phyloP scores from a whole-genome alignment of 2,888 invertebrate species.

The Dryobotodes eremita region DNA sequence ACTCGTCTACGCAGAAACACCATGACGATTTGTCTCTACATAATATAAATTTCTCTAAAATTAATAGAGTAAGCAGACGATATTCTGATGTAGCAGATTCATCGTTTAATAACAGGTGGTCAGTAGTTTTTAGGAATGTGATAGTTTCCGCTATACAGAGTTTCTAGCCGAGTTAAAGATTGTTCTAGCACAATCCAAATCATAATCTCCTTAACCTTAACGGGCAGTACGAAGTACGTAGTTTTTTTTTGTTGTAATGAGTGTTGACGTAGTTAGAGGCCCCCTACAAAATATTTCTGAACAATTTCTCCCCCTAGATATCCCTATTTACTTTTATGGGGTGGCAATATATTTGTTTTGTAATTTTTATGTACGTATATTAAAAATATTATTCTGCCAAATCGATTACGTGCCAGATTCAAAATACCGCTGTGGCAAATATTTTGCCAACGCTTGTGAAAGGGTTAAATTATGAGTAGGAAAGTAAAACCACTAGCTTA shows the following conservation, averaged over 20 bases:
- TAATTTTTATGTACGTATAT: no score
- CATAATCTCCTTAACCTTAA: neutral
- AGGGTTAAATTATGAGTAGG: neutral
- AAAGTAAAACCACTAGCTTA: neutral
- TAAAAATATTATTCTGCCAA: no score
- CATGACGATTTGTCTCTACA: slow-evolving; percentile 83
- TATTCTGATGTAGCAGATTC: slow-evolving; percentile 87
- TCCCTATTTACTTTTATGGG: no score
- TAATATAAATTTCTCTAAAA: slow-evolving; percentile 87
- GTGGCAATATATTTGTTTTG: no score
- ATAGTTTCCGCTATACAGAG: neutral
- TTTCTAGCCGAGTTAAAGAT: neutral
- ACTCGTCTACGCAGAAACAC: slow-evolving; percentile 73
- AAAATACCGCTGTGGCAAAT: no score
- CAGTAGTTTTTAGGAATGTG: slow-evolving; percentile 67
- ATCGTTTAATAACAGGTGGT: slow-evolving; percentile 86
- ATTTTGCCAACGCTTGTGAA: no score
- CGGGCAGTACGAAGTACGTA: no score
- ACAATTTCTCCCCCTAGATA: no score
- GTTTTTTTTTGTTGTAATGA: no score
- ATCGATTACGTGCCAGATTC: no score
- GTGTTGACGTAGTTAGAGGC: no score
- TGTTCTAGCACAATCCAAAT: neutral
- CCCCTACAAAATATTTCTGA: no score
- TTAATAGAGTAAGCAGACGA: slow-evolving; percentile 84